phyloP scores from a whole-genome alignment of 2,797 vertebrate genomes.

The Pteropus rufus region DNA sequence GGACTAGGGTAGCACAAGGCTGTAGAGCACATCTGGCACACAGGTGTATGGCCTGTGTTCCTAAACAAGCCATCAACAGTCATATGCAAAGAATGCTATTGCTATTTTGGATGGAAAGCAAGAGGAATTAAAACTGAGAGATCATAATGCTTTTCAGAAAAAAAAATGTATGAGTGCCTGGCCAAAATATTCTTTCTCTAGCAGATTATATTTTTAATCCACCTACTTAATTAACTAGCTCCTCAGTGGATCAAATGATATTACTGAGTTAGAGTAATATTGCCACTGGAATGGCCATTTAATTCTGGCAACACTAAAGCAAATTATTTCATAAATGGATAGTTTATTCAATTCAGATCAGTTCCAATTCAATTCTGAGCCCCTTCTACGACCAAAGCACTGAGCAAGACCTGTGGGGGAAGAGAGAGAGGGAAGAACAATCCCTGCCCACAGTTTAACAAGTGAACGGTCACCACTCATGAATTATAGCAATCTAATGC shows the following conservation, averaged over 20 bases:
- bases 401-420: slow-evolving; percentile 32
- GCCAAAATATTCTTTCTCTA: slow-evolving; percentile 56
- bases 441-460: not conserved
- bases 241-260: slow-evolving; percentile 71
- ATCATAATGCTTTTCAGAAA: slow-evolving; percentile 20
- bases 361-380: slow-evolving; percentile 76
- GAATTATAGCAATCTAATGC: not conserved
- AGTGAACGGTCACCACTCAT: not conserved
- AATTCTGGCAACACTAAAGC: slow-evolving; percentile 77
- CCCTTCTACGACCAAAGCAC: slow-evolving; percentile 62
- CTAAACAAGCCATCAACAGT: not conserved
- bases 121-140: slow-evolving; percentile 44
- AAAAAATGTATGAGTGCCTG: not conserved
- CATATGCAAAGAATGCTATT: slow-evolving; percentile 3
- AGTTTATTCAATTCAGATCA: slow-evolving; percentile 75
- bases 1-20: not conserved
- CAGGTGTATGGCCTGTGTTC: slow-evolving; percentile 66
- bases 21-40: slow-evolving; percentile 63
- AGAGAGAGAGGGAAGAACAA: not conserved
- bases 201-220: slow-evolving; percentile 71
- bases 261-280: slow-evolving; percentile 75
- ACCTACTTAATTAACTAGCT: slow-evolving; percentile 75
- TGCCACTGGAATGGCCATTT: slow-evolving; percentile 71
- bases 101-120: slow-evolving; percentile 51
- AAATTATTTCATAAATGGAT: slow-evolving; percentile 76